Conservation (phyloP, 30 jellyfish, hydroid and myxozoan genomes). For the Aurelia coerulea region DNA sequence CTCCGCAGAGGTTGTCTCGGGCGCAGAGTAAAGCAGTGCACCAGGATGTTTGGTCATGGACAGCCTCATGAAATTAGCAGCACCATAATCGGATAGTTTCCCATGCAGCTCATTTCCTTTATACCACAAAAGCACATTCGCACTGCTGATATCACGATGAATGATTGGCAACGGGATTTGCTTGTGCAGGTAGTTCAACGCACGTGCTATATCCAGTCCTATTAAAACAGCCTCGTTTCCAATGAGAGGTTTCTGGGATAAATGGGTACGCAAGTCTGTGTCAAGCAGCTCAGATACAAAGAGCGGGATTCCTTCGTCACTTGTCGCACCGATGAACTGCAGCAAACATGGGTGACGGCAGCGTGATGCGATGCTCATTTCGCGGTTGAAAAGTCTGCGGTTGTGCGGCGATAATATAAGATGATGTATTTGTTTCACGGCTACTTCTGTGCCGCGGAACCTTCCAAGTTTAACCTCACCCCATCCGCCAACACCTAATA, state of each 20-base stretch:
- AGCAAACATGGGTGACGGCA: slow-evolving; percentile 98
- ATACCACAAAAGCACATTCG: slow-evolving; percentile 81
- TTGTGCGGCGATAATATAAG: slow-evolving; percentile 90
- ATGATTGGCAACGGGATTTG: slow-evolving; percentile 83
- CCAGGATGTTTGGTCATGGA: slow-evolving; percentile 96
- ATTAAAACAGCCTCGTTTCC: slow-evolving; percentile 43
- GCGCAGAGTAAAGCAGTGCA: slow-evolving; percentile 91
- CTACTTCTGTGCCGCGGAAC: slow-evolving; percentile 96
- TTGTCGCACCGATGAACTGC: slow-evolving; percentile 97
- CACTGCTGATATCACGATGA: slow-evolving; percentile 95
- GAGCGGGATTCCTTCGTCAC: slow-evolving; percentile 93
- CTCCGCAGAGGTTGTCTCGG: slow-evolving; percentile 85
- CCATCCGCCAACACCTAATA: slow-evolving; percentile 96
- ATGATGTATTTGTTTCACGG: slow-evolving; percentile 93
- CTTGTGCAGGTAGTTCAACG: slow-evolving; percentile 79
- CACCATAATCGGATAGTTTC: slow-evolving; percentile 93
- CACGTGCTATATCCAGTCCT: slow-evolving; percentile 81
- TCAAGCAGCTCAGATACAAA: slow-evolving; percentile 86
- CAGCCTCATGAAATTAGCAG: slow-evolving; percentile 91
- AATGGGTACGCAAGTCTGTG: slow-evolving; percentile 76
- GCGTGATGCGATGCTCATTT: slow-evolving; percentile 92
- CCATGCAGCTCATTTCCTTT: slow-evolving; percentile 81
- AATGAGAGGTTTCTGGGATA: slow-evolving; percentile 47
- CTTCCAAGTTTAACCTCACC: slow-evolving; percentile 94
- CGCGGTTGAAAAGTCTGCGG: slow-evolving; percentile 95